phyloP scores from a whole-genome alignment of 2,888 invertebrate genomes.

The Dendrolimus houi region DNA sequence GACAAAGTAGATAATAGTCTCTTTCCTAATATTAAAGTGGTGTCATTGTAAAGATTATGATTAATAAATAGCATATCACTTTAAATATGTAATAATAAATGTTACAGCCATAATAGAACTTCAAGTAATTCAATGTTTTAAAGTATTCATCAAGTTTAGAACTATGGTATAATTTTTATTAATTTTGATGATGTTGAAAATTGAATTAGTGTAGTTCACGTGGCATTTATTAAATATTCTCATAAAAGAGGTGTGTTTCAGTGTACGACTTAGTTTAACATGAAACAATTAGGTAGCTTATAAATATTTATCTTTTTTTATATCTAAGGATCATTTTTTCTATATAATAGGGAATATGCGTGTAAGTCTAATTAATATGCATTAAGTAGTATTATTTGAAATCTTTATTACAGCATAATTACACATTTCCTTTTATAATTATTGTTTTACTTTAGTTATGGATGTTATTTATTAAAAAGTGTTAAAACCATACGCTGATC shows the following conservation, averaged over 20 bases:
- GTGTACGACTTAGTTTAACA: constrained; percentile 36
- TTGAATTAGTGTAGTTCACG: constrained; percentile 24
- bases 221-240: constrained; percentile 50
- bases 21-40: too few species aligned
- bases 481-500: too few species aligned
- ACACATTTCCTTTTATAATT: not conserved
- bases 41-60: too few species aligned
- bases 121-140: not conserved
- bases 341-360: too few species aligned
- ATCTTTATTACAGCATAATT: not conserved
- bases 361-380: constrained; percentile 6
- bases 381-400: constrained; percentile 32
- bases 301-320: constrained; percentile 23
- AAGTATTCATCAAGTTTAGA: constrained; percentile 3
- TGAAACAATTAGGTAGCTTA: constrained; percentile 34
- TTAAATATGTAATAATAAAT: not conserved
- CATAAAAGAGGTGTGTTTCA: constrained; percentile 32
- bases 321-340: constrained; percentile 26
- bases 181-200: constrained; percentile 19
- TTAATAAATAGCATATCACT: too few species aligned
- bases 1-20: not conserved
- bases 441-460: constrained; percentile 30
- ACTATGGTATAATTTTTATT: constrained; percentile 12
- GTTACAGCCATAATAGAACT: not conserved
- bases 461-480: not conserved